Evolutionary conservation across 2,888 invertebrate genomes (phyloP).

Genomic region (Diaperis boleti): DNA sequence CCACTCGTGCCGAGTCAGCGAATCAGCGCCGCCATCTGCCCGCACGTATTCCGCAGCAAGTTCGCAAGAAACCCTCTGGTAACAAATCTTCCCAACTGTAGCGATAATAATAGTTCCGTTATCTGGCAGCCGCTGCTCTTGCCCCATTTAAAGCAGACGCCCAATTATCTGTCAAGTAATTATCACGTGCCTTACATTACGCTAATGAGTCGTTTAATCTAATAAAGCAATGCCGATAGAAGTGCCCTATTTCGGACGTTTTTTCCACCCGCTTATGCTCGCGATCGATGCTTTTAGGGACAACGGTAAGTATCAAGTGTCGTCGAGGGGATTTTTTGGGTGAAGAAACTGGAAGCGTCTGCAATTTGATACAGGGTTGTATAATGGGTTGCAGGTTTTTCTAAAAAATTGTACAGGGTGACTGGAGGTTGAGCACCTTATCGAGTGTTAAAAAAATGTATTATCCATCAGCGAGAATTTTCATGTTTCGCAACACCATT

Average conservation of each 20-base stretch:
- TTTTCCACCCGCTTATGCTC: background rate
- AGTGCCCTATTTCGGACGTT: constrained; percentile 9
- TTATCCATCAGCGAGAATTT: too few relatives aligned
- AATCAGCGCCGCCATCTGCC: constrained; percentile 14
- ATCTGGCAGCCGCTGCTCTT: constrained; percentile 24
- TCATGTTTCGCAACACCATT: too few relatives aligned
- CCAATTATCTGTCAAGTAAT: constrained; percentile 40
- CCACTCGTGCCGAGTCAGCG: too few relatives aligned
- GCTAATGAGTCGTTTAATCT: constrained; percentile 37
- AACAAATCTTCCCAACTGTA: constrained; percentile 35
- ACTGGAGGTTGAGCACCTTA: too few relatives aligned
- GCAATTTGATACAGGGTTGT: too few relatives aligned
- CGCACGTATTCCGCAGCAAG: constrained; percentile 28
- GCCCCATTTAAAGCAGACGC: constrained; percentile 24
- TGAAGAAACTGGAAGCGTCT: too few relatives aligned
- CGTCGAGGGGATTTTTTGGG: too few relatives aligned
- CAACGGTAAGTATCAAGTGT: too few relatives aligned
- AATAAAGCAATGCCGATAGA: constrained; percentile 14
- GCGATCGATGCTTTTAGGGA: too few relatives aligned
- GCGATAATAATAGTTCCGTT: constrained; percentile 36
- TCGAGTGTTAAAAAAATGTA: too few relatives aligned
- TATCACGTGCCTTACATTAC: constrained; percentile 38
- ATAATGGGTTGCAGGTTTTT: too few relatives aligned
- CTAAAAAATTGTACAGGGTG: too few relatives aligned
- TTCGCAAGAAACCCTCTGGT: constrained; percentile 17